phyloP scores from a whole-genome alignment of 2,113 vertebrate genomes.

The Toxostoma redivivum region DNA sequence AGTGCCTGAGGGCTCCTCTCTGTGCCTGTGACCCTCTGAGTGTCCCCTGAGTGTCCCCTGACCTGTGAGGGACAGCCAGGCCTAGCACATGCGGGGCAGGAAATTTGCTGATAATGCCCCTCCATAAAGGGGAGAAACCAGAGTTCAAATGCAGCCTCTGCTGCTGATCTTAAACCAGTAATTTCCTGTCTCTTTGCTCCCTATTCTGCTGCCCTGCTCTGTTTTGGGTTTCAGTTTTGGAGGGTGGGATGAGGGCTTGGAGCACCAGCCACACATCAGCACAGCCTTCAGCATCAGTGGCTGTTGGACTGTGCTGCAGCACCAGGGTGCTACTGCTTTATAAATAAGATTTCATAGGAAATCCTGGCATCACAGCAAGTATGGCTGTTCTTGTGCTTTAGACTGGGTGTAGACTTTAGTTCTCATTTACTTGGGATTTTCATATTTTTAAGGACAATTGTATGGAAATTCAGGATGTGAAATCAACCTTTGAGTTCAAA shows the following conservation, averaged over 20 bases:
- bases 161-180: neutral
- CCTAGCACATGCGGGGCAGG: neutral
- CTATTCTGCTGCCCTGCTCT: neutral
- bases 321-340: neutral
- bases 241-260: neutral
- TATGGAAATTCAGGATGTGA: constrained; percentile 22
- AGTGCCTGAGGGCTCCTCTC: neutral
- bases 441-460: constrained; percentile 23
- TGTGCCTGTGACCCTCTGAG: neutral
- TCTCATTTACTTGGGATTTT: constrained; percentile 13
- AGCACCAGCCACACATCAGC: neutral
- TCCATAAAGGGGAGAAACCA: neutral
- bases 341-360: neutral
- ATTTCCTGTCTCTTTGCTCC: neutral
- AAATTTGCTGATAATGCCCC: neutral
- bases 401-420: neutral
- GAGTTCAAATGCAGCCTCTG: neutral
- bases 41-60: neutral
- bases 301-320: neutral
- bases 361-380: neutral
- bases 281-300: neutral
- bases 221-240: neutral
- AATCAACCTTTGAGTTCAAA: constrained; percentile 21
- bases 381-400: neutral
- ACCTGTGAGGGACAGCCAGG: rapidly evolving